A percentile compares a stretch with the other conserved stretches of the same genome.
Conservation (phyloP, 2,888 invertebrate genomes). For the Gisinianus flammeolus region DNA sequence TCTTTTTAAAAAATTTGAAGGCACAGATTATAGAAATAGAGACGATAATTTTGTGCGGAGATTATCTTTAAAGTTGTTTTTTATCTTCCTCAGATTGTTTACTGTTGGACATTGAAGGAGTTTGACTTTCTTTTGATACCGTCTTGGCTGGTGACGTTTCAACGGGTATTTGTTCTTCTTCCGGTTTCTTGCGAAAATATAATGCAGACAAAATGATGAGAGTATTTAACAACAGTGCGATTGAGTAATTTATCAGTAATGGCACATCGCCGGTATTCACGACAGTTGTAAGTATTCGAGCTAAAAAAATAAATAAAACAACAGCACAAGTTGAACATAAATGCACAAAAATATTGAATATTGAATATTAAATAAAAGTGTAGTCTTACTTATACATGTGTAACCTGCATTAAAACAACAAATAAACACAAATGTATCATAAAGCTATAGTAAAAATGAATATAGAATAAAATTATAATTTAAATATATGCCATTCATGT, state of each 20-base stretch:
- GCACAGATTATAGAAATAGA: too few relatives aligned
- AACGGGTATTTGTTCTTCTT: constrained; percentile 58
- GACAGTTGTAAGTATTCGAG: constrained; percentile 78
- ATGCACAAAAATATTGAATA: neutral
- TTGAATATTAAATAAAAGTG: too few relatives aligned
- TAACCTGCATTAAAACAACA: too few relatives aligned
- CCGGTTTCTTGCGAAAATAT: constrained; percentile 67
- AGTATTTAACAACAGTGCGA: constrained; percentile 74
- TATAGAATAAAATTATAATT: neutral
- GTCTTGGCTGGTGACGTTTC: neutral
- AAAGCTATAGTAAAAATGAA: neutral
- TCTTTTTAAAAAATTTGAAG: too few relatives aligned
- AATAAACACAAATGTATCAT: neutral
- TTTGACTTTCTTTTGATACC: neutral
- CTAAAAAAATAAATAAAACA: constrained; percentile 64
- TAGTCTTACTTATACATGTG: too few relatives aligned
- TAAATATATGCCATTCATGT: too few relatives aligned
- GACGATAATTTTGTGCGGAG: too few relatives aligned
- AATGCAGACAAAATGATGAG: constrained; percentile 74
- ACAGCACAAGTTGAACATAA: neutral
- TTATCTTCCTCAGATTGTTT: neutral
- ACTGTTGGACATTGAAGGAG: neutral
- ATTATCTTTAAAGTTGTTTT: too few relatives aligned
- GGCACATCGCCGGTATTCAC: constrained; percentile 78
- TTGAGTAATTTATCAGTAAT: constrained; percentile 74